Conservation (phyloP, 2,797 vertebrate genomes). For the Alfaro cultratus region DNA sequence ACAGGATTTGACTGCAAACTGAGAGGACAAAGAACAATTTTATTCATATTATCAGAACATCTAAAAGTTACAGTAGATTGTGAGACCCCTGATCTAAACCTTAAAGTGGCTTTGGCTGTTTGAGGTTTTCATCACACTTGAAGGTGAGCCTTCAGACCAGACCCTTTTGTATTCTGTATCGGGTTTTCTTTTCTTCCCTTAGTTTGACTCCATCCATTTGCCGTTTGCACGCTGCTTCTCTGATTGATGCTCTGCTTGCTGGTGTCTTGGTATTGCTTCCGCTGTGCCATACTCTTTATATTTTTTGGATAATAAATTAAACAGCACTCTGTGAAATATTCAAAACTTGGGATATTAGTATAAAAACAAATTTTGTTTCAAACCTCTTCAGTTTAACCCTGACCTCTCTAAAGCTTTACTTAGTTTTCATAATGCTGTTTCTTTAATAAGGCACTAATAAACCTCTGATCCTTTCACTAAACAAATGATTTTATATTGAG, state of each 20-base stretch:
- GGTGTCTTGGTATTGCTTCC: neutral
- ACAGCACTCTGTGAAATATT: neutral
- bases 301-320: neutral
- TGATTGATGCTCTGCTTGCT: neutral
- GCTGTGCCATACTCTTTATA: neutral
- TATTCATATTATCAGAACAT: neutral
- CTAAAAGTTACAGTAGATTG: neutral
- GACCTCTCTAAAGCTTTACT: too few species aligned
- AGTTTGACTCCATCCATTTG: neutral
- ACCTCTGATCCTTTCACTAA: neutral
- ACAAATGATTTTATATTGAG: neutral
- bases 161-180: neutral
- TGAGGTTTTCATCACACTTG: neutral
- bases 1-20: neutral
- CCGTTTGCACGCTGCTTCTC: neutral
- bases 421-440: neutral
- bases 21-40: neutral
- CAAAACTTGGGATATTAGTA: neutral
- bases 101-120: neutral
- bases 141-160: neutral
- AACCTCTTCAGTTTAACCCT: neutral
- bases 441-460: neutral
- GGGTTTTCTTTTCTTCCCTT: neutral
- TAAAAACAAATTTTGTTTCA: neutral
- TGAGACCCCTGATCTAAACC: neutral